Percentiles rank a stretch among this genome's conserved stretches.
Evolutionary conservation across 2,797 vertebrate genomes (phyloP).

Genomic region (Rhinophrynus dorsalis): DNA sequence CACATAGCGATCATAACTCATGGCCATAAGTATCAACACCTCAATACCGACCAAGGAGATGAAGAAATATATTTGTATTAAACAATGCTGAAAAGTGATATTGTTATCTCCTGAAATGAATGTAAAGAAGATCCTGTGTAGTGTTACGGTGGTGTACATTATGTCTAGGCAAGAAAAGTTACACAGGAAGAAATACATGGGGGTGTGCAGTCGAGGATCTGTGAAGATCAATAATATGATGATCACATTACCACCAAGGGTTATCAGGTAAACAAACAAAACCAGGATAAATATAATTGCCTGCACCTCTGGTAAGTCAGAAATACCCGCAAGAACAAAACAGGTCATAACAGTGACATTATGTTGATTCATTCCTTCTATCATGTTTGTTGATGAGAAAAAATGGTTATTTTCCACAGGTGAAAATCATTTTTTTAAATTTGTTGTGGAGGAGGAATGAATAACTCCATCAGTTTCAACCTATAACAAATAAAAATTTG

Average conservation of each 20-base stretch:
- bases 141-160: background rate
- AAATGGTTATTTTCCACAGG: no score
- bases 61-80: background rate
- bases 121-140: background rate
- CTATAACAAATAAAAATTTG: no score
- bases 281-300: background rate
- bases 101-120: background rate
- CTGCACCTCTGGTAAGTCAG: background rate
- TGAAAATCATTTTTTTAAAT: no score
- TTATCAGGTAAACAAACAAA: background rate
- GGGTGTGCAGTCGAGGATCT: background rate
- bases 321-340: background rate
- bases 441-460: no score
- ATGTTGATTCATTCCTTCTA: background rate
- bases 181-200: background rate
- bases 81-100: background rate
- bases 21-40: background rate
- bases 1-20: slow-evolving; percentile 3
- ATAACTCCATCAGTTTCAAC: no score
- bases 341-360: no score
- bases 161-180: slow-evolving; percentile 9
- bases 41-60: background rate
- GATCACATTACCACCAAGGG: background rate
- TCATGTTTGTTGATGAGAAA: background rate
- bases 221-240: background rate